phyloP scores from a whole-genome alignment of 2,113 vertebrate genomes.

The Ageneiosus marmoratus region DNA sequence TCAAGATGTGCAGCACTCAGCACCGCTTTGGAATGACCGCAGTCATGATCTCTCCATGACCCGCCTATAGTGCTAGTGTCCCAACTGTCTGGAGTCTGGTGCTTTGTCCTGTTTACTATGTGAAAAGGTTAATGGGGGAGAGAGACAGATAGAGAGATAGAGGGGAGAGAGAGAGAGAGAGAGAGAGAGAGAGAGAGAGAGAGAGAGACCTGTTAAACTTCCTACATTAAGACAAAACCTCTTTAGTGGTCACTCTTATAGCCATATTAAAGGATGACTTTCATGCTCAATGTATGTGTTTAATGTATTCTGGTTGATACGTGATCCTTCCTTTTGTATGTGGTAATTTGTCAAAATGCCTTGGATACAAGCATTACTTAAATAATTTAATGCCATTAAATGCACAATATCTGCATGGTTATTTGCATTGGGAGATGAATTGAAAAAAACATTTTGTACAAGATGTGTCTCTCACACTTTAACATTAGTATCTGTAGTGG shows the following conservation, averaged over 20 bases:
- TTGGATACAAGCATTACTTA: not conserved
- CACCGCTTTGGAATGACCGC: constrained; percentile 31
- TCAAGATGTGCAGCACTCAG: constrained; percentile 45
- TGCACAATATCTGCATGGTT: not conserved
- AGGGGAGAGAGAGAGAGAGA: not conserved
- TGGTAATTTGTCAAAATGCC: constrained; percentile 21
- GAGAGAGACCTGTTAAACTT: not conserved
- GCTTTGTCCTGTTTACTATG: constrained; percentile 14
- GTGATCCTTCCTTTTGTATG: not conserved
- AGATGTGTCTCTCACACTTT: not conserved
- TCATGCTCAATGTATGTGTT: not conserved
- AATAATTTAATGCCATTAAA: not conserved
- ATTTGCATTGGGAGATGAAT: not conserved
- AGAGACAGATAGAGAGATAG: too few relatives aligned
- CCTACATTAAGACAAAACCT: constrained; percentile 24
- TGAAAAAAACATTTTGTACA: not conserved
- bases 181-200: not conserved
- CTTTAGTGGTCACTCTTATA: constrained; percentile 32
- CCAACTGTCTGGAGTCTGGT: not conserved
- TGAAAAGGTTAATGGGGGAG: constrained; percentile 11
- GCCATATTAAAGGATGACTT: constrained; percentile 18
- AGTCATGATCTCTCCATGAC: constrained; percentile 16
- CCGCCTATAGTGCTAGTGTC: not conserved
- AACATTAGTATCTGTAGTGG: not conserved
- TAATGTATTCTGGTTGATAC: constrained; percentile 26